Base-by-base conservation (phyloP, 2,888 invertebrate genomes). In the Incurvaria masculella region DNA sequence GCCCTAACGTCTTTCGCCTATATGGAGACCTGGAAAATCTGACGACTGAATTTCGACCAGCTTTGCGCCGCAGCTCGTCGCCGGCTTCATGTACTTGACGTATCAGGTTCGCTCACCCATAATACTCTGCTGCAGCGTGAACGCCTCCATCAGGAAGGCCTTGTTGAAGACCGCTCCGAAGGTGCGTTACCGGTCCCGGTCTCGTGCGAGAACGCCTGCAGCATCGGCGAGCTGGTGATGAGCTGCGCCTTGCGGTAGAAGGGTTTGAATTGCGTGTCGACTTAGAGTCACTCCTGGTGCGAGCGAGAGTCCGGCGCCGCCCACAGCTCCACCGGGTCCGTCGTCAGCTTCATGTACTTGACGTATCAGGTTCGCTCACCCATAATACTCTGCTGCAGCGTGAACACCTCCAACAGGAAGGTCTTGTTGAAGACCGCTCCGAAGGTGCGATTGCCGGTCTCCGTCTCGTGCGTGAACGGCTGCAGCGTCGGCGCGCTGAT, bases 291-390 rank as follows among this genome's bases (percentile, higher is more conserved):
- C 68, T 99, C 97, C n/a, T 87, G 61, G 0, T 98, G 83, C 1
- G 96, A 91, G 42, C 90, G 82, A 0, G 95, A 95, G 48, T 79
- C 76, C 0, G 96, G 91, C 0, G 97, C 86, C 0, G 98, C 97
- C 99, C 99, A 99, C 49, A 99, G 80, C 66, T 98, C 89, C 0
- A 98, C 96, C 0, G 98, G 98, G 76, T 98, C 89, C 0, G 96
- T 97, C 1, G 93, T 94, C 42, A 96, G 86, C 53, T 87, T 72
- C 19, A 19, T 10, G 19, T 20, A 14, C 20, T 20, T 11, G 33
- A 33, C 10, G n/a, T n/a, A n/a, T n/a, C n/a, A 43, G 65, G n/a
- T n/a, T 3, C n/a, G 60, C 67, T 64, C 61, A 59, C 76, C 73
- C 63, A 85, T 83, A 49, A 94, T 90, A 56, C 69, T 70, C 55